Percentiles rank a stretch among this genome's conserved stretches.
phyloP scores from a whole-genome alignment of 2,888 invertebrate species.

The Tolmerus cingulatus region DNA sequence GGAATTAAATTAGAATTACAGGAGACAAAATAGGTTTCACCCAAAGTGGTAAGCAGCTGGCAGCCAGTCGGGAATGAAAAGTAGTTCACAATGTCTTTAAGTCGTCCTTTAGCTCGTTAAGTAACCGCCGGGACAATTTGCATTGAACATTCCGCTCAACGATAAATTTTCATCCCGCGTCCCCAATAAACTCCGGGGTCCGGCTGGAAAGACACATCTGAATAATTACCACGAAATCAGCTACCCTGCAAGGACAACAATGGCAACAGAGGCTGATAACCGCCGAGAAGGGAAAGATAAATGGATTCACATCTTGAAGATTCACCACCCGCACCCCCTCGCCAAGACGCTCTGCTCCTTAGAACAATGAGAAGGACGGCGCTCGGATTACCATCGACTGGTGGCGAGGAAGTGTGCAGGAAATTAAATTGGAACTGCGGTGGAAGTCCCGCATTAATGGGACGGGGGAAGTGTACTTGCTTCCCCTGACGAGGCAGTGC shows the following conservation, averaged over 20 bases:
- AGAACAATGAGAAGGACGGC: neutral
- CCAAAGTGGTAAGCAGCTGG: neutral
- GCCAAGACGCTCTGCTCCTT: neutral
- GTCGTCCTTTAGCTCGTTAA: neutral
- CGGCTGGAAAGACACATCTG: neutral
- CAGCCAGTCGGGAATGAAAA: neutral
- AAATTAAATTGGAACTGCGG: constrained; percentile 14
- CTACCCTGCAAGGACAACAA: neutral
- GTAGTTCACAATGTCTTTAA: neutral
- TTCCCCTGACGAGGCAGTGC: neutral
- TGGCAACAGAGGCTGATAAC: neutral
- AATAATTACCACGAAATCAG: neutral
- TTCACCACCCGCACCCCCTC: neutral
- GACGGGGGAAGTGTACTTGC: neutral
- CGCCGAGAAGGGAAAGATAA: neutral
- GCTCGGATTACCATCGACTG: neutral
- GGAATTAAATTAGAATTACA: neutral
- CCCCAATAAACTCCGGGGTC: neutral
- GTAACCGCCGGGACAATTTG: neutral
- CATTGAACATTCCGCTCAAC: neutral
- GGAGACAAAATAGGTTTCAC: neutral
- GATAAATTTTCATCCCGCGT: neutral
- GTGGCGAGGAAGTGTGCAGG: neutral
- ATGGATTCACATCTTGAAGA: neutral
- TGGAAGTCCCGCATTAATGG: neutral